Conservation (phyloP, 1,140 invertebrate genomes). For the Bombus confusus region DNA sequence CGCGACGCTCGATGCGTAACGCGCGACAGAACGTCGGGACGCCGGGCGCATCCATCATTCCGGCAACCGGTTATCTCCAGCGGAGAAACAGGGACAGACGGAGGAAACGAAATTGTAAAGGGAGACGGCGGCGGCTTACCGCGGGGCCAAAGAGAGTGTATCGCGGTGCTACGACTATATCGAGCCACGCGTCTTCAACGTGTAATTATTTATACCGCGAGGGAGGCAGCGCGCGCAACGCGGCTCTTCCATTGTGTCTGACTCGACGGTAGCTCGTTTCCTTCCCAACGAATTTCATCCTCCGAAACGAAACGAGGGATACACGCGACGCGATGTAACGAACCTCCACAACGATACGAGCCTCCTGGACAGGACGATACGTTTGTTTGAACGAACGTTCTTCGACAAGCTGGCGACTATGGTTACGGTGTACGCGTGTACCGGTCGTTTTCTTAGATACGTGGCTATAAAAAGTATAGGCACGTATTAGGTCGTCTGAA, state of each 20-base stretch:
- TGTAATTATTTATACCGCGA: slow-evolving; percentile 47
- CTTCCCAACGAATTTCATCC: not conserved
- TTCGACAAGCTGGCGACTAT: no score
- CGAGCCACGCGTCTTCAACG: slow-evolving; percentile 37
- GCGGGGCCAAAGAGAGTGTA: not conserved
- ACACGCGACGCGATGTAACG: not conserved
- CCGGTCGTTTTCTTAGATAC: no score
- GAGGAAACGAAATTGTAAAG: slow-evolving; percentile 44
- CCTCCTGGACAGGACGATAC: no score
- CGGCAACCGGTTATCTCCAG: slow-evolving; percentile 64
- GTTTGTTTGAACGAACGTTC: no score
- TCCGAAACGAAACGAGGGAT: no score
- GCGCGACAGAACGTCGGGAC: slow-evolving; percentile 73
- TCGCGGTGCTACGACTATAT: slow-evolving; percentile 40
- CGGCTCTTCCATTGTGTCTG: not conserved
- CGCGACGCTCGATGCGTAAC: slow-evolving; percentile 73
- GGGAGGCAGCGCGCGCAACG: not conserved
- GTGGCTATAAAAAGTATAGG: no score
- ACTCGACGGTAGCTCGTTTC: not conserved
- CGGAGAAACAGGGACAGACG: slow-evolving; percentile 32
- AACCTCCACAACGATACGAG: not conserved
- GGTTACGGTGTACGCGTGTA: no score
- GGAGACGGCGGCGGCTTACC: slow-evolving; percentile 6
- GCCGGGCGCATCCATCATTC: slow-evolving; percentile 75
- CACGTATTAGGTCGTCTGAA: no score